phyloP scores from a whole-genome alignment of 2,797 vertebrate genomes.

The Sylvilagus floridanus region DNA sequence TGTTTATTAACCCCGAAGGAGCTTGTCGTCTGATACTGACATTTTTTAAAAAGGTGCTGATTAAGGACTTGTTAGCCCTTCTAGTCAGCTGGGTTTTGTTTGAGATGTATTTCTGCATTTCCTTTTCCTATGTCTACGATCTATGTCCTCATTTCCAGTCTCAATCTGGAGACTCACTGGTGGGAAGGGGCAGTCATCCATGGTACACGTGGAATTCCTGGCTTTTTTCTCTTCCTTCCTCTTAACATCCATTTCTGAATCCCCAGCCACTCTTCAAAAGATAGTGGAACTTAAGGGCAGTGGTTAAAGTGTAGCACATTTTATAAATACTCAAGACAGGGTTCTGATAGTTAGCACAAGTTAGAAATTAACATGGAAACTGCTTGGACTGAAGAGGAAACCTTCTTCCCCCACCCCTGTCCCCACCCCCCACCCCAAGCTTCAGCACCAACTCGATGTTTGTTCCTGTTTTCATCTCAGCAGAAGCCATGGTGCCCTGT shows the following conservation, averaged over 20 bases:
- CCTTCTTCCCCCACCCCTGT: no score
- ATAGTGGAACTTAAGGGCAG: neutral
- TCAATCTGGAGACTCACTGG: neutral
- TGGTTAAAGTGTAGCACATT: neutral
- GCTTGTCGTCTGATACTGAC: neutral
- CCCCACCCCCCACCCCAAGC: no score
- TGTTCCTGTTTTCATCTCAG: no score
- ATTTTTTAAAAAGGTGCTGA: neutral
- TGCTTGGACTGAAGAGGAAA: neutral
- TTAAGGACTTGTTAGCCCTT: neutral
- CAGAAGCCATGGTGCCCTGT: no score
- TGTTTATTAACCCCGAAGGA: neutral
- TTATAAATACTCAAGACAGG: neutral
- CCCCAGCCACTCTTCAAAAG: neutral
- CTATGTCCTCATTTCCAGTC: neutral
- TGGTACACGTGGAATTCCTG: no score
- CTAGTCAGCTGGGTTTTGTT: neutral
- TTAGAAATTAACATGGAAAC: neutral
- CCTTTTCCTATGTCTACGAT: neutral
- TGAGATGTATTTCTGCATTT: neutral
- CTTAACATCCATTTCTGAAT: neutral
- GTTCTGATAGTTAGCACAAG: neutral
- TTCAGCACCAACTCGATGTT: no score
- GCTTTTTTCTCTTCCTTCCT: neutral
- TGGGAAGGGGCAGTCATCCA: neutral